These are phyloP conservation scores for Macrobrachium nipponense DNA, from an alignment of 1,140 invertebrate species.

Conservation along the genomic window DNA sequence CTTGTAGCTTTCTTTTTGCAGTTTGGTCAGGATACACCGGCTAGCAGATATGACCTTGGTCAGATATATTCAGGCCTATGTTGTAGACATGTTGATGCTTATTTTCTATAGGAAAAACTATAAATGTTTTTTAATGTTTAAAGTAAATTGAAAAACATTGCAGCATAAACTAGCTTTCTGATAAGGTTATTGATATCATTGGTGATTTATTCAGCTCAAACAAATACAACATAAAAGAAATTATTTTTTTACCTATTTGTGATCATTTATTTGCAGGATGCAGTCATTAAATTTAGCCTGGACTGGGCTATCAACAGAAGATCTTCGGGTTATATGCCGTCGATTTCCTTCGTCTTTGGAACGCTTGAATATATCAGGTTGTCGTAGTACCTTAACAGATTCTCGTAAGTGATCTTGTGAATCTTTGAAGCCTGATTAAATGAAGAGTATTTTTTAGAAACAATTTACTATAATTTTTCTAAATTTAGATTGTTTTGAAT, in stretches of 20 bases:
- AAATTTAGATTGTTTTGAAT: slow-evolving; percentile 71
- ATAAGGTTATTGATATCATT: no score
- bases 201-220: not conserved
- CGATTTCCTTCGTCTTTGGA: slow-evolving; percentile 76
- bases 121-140: no score
- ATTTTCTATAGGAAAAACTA: no score
- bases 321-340: slow-evolving; percentile 75
- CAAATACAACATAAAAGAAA: not conserved
- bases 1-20: no score
- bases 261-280: slow-evolving; percentile 72
- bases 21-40: no score
- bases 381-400: slow-evolving; percentile 80
- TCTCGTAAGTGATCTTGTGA: slow-evolving; percentile 67
- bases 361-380: slow-evolving; percentile 84
- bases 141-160: no score
- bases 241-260: not conserved
- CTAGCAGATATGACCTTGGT: no score
- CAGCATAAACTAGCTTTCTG: no score
- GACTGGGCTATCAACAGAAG: slow-evolving; percentile 77
- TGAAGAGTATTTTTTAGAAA: no score
- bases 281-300: slow-evolving; percentile 84
- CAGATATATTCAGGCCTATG: no score
- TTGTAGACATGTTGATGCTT: no score
- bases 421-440: not conserved
- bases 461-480: no score